Percentiles rank a stretch among this genome's conserved stretches.
Evolutionary conservation across 2,113 vertebrate genomes (phyloP).

Genomic region (Sorex araneus): DNA sequence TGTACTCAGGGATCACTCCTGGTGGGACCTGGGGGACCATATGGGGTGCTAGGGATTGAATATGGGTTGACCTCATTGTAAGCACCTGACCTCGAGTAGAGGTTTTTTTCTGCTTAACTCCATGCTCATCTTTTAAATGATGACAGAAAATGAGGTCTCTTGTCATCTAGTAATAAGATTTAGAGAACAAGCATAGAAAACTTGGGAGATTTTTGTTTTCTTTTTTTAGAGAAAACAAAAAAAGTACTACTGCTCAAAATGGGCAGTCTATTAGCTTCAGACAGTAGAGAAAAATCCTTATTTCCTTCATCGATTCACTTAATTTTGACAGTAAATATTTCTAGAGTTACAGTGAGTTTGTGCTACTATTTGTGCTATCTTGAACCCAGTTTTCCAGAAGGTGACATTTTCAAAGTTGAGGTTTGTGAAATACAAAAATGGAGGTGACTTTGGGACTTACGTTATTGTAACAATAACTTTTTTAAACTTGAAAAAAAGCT

Average conservation of each 20-base stretch:
- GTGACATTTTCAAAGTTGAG: constrained; percentile 50
- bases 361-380: constrained; percentile 15
- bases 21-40: too few relatives aligned
- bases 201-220: not conserved
- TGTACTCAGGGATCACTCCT: too few relatives aligned
- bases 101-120: not conserved
- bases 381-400: constrained; percentile 46
- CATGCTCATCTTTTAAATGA: constrained; percentile 7
- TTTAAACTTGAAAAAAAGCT: not conserved
- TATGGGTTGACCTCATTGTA: too few relatives aligned
- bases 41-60: too few relatives aligned
- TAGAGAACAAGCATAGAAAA: constrained; percentile 43
- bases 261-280: not conserved
- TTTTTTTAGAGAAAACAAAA: not conserved
- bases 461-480: not conserved
- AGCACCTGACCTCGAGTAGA: too few relatives aligned
- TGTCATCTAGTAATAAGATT: constrained; percentile 8
- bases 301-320: constrained; percentile 48
- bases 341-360: constrained; percentile 50
- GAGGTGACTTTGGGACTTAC: constrained; percentile 61
- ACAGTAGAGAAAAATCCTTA: constrained; percentile 1
- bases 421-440: constrained; percentile 57
- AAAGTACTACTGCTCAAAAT: not conserved
- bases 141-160: constrained; percentile 28
- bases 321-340: constrained; percentile 41